Conservation (phyloP, 1,140 invertebrate species). For the Asbolus verrucosus region DNA sequence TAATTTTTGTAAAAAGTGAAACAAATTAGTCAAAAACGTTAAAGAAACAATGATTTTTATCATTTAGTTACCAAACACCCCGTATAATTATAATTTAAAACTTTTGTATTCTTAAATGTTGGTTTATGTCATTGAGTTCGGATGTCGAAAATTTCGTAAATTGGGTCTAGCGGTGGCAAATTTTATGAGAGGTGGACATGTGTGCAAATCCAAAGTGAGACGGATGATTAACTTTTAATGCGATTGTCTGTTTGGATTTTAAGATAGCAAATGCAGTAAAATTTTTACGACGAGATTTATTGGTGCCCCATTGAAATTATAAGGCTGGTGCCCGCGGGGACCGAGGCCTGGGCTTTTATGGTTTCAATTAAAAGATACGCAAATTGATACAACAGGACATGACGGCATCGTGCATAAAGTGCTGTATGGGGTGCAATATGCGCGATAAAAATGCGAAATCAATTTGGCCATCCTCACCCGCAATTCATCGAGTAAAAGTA, state of each 20-base stretch:
- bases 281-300: conserved; percentile 43
- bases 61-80: too few species aligned
- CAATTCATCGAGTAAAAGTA: conserved; percentile 4
- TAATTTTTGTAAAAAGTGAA: too few species aligned
- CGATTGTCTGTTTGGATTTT: conserved; percentile 12
- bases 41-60: too few species aligned
- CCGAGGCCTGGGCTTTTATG: conserved; percentile 44
- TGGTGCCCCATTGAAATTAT: conserved; percentile 24
- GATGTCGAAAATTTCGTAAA: too few species aligned
- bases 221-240: conserved; percentile 14
- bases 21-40: too few species aligned
- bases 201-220: background rate
- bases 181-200: too few species aligned
- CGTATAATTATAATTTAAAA: too few species aligned
- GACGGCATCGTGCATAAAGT: conserved; percentile 47
- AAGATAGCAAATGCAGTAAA: conserved; percentile 22
- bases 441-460: conserved; percentile 44
- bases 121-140: too few species aligned
- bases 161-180: background rate
- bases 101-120: too few species aligned
- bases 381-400: conserved; percentile 48
- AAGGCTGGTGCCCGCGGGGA: conserved; percentile 20
- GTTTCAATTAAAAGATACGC: conserved; percentile 52
- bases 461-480: conserved; percentile 22
- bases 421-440: conserved; percentile 49